Percentiles rank a stretch among this genome's conserved stretches.
phyloP scores from a whole-genome alignment of 2,797 vertebrate genomes.

The Macropus fuliginosus region DNA sequence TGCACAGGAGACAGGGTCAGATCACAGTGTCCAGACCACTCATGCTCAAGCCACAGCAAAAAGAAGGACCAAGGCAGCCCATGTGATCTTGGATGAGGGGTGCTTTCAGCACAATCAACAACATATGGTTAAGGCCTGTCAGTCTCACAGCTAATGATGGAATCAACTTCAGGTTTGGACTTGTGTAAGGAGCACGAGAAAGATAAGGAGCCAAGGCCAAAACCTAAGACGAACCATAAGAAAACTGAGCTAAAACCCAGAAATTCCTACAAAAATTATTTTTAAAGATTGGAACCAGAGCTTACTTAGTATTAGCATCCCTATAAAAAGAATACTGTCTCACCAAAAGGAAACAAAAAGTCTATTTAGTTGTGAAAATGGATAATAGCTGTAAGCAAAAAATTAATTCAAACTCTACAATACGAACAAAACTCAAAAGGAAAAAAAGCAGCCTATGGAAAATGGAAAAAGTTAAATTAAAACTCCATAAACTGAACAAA shows the following conservation, averaged over 20 bases:
- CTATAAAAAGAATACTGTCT: neutral
- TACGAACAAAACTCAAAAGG: conserved; percentile 28
- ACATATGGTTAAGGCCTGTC: neutral
- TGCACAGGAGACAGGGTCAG: neutral
- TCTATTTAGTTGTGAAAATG: neutral
- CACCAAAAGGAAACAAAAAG: neutral
- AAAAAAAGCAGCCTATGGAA: conserved; percentile 11
- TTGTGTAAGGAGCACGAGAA: neutral
- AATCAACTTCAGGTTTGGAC: neutral
- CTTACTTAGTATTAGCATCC: neutral
- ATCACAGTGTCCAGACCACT: neutral
- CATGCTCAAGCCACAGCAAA: neutral
- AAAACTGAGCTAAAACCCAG: neutral
- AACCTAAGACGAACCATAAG: neutral
- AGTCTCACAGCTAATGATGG: neutral
- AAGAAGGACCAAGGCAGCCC: neutral
- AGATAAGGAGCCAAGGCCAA: too few relatives aligned
- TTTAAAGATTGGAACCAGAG: neutral
- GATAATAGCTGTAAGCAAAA: neutral
- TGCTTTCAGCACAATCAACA: neutral
- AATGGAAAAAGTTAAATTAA: neutral
- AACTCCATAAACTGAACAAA: neutral
- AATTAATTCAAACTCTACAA: neutral
- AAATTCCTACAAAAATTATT: neutral
- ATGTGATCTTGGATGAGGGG: neutral